Evolutionary conservation across 2,113 vertebrate species (phyloP).

Genomic region (Condylura cristata): DNA sequence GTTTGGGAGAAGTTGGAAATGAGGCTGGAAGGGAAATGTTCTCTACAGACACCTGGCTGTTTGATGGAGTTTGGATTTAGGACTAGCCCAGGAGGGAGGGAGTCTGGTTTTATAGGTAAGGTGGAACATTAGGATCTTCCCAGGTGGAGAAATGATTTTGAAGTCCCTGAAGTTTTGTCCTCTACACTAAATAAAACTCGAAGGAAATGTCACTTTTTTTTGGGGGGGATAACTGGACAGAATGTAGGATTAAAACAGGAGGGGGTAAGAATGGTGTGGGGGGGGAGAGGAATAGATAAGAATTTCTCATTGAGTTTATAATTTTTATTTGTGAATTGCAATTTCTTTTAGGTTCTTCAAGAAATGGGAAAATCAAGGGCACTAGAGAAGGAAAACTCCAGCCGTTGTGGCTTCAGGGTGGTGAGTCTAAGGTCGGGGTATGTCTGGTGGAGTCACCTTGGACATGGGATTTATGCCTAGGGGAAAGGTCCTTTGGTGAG

Average conservation of each 20-base stretch:
- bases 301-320: not conserved
- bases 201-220: not conserved
- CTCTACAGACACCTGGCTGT: not conserved
- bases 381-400: not conserved
- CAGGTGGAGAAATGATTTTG: not conserved
- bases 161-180: not conserved
- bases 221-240: not conserved
- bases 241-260: not conserved
- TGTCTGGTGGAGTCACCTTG: not conserved
- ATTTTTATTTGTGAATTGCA: not conserved
- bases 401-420: not conserved
- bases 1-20: not conserved
- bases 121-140: not conserved
- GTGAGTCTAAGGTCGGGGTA: not conserved
- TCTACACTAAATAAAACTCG: not conserved
- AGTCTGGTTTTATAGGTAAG: not conserved
- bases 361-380: not conserved
- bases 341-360: not conserved
- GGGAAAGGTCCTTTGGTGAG: not conserved
- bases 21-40: not conserved
- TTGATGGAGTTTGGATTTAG: not conserved
- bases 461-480: not conserved
- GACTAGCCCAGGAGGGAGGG: not conserved
- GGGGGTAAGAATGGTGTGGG: too few relatives aligned
- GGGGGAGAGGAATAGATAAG: not conserved